Evolutionary conservation across 2,888 invertebrate genomes (phyloP), one percentile per base, ranked within the genome.

Genomic region (Drosophila mulleri): DNA sequence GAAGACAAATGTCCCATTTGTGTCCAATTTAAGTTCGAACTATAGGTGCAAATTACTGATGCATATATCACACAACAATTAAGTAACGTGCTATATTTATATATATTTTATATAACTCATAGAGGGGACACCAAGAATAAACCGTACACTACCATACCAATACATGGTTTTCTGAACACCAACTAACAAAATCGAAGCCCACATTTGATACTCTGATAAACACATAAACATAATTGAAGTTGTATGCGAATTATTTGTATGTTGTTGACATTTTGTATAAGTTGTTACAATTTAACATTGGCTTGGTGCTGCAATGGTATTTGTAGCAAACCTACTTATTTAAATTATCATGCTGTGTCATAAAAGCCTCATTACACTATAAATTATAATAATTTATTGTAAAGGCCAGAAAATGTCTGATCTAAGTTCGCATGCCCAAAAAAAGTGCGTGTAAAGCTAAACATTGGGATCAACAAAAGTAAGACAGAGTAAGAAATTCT

Each of bases 371-470:
- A n/a, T 26, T 26, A 39, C 11, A 26, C 37, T 39, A n/a, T n/a
- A 39, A 39, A 18, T 20, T 54, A 18, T 20, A 23, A 37, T 52
- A 56, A 53, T 57, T 14, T 57, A 41, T 41, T 59, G 48, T 37
- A 42, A 7, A 42, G 35, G 29, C 32, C 53, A 42, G 42, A 53
- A 29, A 41, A 45, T 61, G 41, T 35, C 26, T 52, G 39, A 20
- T 57, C 56, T 53, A 45, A 58, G 37, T 59, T 52, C 48, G 39
- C 53, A 61, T 58, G 57, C 41, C 48, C 39, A 39, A 39, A 53
- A 53, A 54, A 62, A 29, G 29, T 23, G n/a, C 8, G 18, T 29
- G 9, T 16, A 16, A 23, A 56, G 41, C 26, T 8, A 32, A 35
- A 20, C 26, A 39, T 18, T 56, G 52, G 42, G 52, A 18, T 26